Base-by-base conservation (phyloP, 2,113 vertebrate genomes). In the Psittacula cyanocephala region DNA sequence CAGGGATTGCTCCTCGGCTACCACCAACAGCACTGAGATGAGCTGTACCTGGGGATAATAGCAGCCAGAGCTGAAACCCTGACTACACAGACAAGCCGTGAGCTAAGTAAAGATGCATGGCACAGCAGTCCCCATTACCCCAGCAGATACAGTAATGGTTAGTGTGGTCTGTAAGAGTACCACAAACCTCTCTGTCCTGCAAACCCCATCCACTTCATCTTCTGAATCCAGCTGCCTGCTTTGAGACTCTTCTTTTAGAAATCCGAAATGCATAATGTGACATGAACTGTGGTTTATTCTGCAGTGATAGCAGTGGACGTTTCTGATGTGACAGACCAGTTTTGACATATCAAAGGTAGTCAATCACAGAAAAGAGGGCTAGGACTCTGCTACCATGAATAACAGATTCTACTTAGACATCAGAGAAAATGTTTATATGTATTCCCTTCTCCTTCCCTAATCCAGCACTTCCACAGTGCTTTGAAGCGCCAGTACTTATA, bases 41-140 rank as follows among this genome's bases (percentile, higher is more conserved):
- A 44, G 43, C 8, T 0, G 9, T n/a, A 19, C 33, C 23, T 9
- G 0, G 2, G 28, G 10, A 49, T 59, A 28, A 31, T 6, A 43
- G 14, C 55, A 76, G 13, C n/a, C 41, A 18, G 31, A 57, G 31
- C 17, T 8, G 5, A 78, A 65, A 44, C 19, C 15, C 50, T 8
- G 13, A 60, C 35, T 25, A 11, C 22, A 37, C 59, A 60, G 2
- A 29, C 12, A 29, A 79, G 5, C 27, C 23, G 4, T 1, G 3
- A 20, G 16, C 13, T 37, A n/a, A 22, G 39, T 0, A 8, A 49
- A 39, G 19, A 39, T 2, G 13, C 29, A 8, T 2, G 5, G 19
- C 44, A 28, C 9, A 2, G 14, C 31, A 24, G 49, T 4, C 4
- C 33, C 11, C 9, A 44, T 25, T 7, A 39, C 13, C 33, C n/a